Evolutionary conservation across 2,113 vertebrate genomes (phyloP).

Genomic region (Odontesthes bonariensis): DNA sequence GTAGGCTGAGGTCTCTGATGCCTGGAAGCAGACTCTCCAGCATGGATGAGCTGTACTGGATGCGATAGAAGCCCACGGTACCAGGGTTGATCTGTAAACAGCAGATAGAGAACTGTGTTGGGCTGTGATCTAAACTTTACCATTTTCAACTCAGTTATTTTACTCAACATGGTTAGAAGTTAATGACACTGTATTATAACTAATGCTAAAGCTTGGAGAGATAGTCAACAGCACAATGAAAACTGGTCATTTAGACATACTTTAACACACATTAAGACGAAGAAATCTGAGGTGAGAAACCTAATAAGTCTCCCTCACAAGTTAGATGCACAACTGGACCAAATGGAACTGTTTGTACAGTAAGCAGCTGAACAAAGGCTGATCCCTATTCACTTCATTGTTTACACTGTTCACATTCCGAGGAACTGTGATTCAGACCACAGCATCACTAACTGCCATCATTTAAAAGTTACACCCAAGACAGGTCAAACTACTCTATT

Average conservation of each 20-base stretch:
- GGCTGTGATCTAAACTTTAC: not conserved
- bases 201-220: too few species aligned
- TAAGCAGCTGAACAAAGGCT: not conserved
- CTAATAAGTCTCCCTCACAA: too few species aligned
- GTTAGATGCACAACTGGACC: not conserved
- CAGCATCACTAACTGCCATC: not conserved
- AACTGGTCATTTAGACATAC: too few species aligned
- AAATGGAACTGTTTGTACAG: not conserved
- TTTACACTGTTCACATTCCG: not conserved
- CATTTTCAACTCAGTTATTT: not conserved
- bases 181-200: not conserved
- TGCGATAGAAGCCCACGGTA: conserved; percentile 97
- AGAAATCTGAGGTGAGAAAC: too few species aligned
- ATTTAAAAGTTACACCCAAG: not conserved
- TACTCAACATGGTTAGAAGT: not conserved
- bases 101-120: conserved; percentile 29
- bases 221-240: not conserved
- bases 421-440: not conserved
- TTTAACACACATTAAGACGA: too few species aligned
- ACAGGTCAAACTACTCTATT: not conserved
- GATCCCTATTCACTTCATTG: not conserved
- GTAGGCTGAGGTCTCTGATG: conserved; percentile 91
- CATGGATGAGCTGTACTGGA: conserved; percentile 94
- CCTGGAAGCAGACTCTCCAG: conserved; percentile 92
- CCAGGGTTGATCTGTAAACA: conserved; percentile 91